These are phyloP conservation scores for Colletes collaris DNA, from an alignment of 2,888 invertebrate species.

Conservation along the genomic window DNA sequence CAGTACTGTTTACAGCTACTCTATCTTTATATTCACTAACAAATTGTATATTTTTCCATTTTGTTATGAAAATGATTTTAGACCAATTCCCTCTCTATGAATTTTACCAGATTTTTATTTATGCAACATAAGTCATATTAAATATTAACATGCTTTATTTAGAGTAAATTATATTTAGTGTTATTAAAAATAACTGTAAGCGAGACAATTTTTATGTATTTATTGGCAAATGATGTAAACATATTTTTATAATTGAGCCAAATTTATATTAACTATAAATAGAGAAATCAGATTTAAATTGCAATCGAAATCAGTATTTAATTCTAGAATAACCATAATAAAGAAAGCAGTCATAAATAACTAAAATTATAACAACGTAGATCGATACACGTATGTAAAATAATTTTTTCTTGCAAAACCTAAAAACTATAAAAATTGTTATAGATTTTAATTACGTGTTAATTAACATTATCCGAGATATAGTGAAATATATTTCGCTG, in stretches of 20 bases:
- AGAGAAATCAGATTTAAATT: not conserved
- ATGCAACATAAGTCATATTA: not conserved
- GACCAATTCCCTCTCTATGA: not conserved
- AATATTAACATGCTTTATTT: not conserved
- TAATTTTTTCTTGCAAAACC: too few relatives aligned
- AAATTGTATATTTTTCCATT: too few relatives aligned
- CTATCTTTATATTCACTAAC: too few relatives aligned
- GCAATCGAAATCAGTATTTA: not conserved
- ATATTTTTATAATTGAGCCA: not conserved
- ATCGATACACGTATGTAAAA: not conserved
- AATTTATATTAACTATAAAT: not conserved
- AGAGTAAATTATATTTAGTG: too few relatives aligned
- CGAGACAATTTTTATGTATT: too few relatives aligned
- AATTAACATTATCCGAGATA: not conserved
- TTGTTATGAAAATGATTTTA: too few relatives aligned
- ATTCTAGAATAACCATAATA: too few relatives aligned
- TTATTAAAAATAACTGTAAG: too few relatives aligned
- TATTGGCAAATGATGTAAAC: too few relatives aligned
- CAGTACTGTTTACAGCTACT: too few relatives aligned
- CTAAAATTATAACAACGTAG: not conserved
- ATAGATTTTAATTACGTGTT: not conserved
- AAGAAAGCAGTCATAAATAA: not conserved
- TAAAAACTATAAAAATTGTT: too few relatives aligned
- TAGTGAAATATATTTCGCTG: not conserved
- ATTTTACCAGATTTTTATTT: not conserved